These are phyloP conservation scores for Dryobates pubescens DNA, from an alignment of 2,797 vertebrate species.

Conservation along the genomic window DNA sequence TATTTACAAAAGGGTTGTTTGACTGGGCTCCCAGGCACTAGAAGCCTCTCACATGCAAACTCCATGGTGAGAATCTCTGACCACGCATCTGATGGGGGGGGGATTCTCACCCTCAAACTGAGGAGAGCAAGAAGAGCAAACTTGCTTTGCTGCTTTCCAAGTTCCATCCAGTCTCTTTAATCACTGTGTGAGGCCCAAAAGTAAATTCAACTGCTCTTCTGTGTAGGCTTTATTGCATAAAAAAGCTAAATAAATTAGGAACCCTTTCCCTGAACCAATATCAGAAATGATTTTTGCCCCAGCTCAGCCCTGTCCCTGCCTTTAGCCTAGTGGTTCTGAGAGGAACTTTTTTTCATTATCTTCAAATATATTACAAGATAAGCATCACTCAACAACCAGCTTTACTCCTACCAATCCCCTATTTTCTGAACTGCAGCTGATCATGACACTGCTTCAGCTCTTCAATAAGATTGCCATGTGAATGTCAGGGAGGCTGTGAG, in stretches of 20 bases:
- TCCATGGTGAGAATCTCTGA: background rate
- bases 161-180: background rate
- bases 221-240: background rate
- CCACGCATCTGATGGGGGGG: background rate
- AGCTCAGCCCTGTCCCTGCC: background rate
- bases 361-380: background rate
- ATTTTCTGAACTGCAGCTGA: background rate
- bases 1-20: background rate
- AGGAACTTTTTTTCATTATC: background rate
- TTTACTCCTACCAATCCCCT: background rate
- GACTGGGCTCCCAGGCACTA: background rate
- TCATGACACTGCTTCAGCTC: background rate
- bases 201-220: background rate
- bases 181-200: background rate
- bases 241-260: background rate
- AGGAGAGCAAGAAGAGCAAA: background rate
- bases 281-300: background rate
- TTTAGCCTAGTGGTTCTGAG: fast-evolving
- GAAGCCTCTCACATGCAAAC: background rate
- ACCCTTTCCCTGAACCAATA: background rate
- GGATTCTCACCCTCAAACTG: background rate
- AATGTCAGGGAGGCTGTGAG: background rate
- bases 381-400: background rate
- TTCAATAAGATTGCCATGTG: background rate
- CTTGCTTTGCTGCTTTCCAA: background rate